phyloP scores from a whole-genome alignment of 2,113 vertebrate species.

The Vidua chalybeata region DNA sequence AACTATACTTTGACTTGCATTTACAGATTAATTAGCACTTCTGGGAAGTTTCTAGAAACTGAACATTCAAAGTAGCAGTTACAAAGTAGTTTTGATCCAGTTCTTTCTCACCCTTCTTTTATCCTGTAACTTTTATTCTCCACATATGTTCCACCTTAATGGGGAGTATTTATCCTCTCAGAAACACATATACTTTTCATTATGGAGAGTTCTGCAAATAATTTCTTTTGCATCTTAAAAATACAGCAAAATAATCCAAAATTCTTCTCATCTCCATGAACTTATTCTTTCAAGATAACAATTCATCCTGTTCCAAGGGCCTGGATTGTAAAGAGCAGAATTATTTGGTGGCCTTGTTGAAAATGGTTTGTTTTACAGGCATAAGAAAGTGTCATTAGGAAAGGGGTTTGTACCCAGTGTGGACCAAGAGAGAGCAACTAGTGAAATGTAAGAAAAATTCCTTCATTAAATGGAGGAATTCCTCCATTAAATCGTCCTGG shows the following conservation, averaged over 20 bases:
- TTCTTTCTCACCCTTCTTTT: neutral
- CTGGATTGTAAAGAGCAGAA: neutral
- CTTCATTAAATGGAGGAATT: neutral
- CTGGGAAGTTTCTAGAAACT: slow-evolving; percentile 59
- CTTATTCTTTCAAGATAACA: neutral
- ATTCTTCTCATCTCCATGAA: neutral
- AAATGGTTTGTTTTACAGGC: neutral
- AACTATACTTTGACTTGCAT: slow-evolving; percentile 42
- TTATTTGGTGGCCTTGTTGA: neutral
- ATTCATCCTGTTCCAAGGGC: neutral
- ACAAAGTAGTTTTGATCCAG: slow-evolving; percentile 5
- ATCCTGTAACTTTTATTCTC: neutral
- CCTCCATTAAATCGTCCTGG: neutral
- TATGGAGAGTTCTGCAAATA: neutral
- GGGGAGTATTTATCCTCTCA: neutral
- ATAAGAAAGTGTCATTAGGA: neutral
- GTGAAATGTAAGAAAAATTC: neutral
- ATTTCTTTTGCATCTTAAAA: neutral
- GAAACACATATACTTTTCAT: neutral
- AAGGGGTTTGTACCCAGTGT: neutral
- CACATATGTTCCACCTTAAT: neutral
- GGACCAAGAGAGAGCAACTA: neutral
- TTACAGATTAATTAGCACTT: slow-evolving; percentile 65
- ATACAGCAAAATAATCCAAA: neutral
- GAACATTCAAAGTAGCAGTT: slow-evolving; percentile 32